Evolutionary conservation across 1,140 invertebrate genomes (phyloP), one percentile per base, ranked within the genome.

Genomic region (Vanessa atalanta): DNA sequence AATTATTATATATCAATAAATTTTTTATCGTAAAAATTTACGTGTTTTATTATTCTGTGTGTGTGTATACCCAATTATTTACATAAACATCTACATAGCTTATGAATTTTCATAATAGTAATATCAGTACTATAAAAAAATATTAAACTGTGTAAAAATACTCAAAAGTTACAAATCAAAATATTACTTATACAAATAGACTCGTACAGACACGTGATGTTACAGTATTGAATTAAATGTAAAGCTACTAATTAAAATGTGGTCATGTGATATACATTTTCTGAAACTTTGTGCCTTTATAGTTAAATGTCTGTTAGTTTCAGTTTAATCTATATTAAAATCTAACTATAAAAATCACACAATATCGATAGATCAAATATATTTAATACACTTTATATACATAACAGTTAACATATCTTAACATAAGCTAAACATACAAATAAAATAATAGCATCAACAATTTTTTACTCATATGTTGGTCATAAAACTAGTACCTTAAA

Each of bases 1-100:
- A 85, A 88, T 88, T 85, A 90, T 83, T 83, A 89, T 89, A 91
- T 90, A 90, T 90, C 85, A 92, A 91, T 92, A 92, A 88, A 90
- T 88, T 91, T 91, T 92, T 89, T 91, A 91, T 88, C 83, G 80
- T 85, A 89, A 89, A 51, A n/a, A n/a, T n/a, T 6, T 53, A 50
- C 16, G 50, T 53, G 15, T 53, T 53, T 53, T n/a, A 53, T 81
- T 77, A 60, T 78, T 66, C 12, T 75, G 69, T 63, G 70, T 85
- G 70, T 85, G 26, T 31, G 26, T 31, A 31, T 31, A 31, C 26
- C 26, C 26, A 31, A 31, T 3, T 31, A 31, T 31, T 83, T 76
- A 79, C 79, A 84, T 75, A 37, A 53, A 51, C 15, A 0, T 50
- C 5, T 14, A 15, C n/a, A 13, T 51, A 50, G 3, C 9, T 51